Base-by-base conservation (phyloP, 1,140 invertebrate genomes). In the Drosophila nigrodunni region DNA sequence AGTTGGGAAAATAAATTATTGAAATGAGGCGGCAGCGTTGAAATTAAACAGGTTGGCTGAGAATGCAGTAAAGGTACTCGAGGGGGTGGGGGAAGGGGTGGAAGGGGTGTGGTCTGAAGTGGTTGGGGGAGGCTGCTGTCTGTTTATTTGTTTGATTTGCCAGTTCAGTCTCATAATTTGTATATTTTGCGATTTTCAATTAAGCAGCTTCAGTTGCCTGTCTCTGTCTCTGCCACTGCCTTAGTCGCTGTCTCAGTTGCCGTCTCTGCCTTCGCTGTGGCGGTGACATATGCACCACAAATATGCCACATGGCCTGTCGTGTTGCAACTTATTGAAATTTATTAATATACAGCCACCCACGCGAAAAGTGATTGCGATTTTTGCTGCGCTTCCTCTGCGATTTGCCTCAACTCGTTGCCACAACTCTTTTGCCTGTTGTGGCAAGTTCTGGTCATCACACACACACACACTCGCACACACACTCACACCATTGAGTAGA, bases 11-110 rank as follows among this genome's bases (percentile, higher is more conserved):
- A 88, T 88, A 88, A 88, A 85, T 89, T 81, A 88, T 89, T 71
- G 85, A 89, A 88, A 88, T 80, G 71, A 83, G 85, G 85, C 64
- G 73, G 67, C 75, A 73, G 73, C 82, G 74, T 73, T 88, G 80
- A 88, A 88, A 89, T 85, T 89, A 82, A 85, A 88, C 85, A 88
- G 83, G 85, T 88, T 88, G 83, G 85, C 71, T 67, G 54, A 87
- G 74, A 85, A 77, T 74, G 82, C 69, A 71, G 10, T 18, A 47
- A n/a, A 47, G 3, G 43, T 8, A 39, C 8, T 10, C 7, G 46
- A n/a, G 15, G n/a, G 35, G 25, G n/a, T n/a, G 52, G 2, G 1
- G 5, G 9, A n/a, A 41, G 4, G 13, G 41, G 10, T 30, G 18
- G 18, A 21, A 46, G 55, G 9, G 4, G 5, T 47, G 46, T 15